Evolutionary conservation across 2,797 vertebrate species (phyloP), one percentile per base, ranked within the genome.

Genomic region (Cygnus olor): DNA sequence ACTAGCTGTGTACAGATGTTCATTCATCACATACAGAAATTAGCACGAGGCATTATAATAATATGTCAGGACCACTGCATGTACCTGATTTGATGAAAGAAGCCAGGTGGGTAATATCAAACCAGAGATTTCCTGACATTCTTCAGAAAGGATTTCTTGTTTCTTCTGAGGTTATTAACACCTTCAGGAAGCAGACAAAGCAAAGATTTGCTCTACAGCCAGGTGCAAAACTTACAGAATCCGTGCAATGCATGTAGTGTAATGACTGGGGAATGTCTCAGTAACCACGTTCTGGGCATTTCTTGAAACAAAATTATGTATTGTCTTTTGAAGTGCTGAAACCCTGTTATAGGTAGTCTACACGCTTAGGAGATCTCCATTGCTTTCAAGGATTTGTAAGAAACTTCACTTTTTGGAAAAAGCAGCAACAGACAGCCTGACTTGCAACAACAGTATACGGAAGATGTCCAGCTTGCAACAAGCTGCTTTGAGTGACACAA

Each of bases 141-240:
- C 87, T 88, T 92, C 80, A 69, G 60, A 91, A 89, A 92, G 24
- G 54, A 69, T 63, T 91, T 94, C 2, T 83, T 88, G 79, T 69
- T 89, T 74, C 36, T 92, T 34, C 78, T 85, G 32, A 72, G 90
- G 64, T 90, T 90, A 85, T 58, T 77, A 77, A 83, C 56, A 72
- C 82, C 42, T 80, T 74, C 78, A 82, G 90, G 79, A 94, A 90
- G 69, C 83, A 87, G 71, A 93, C 63, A 70, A 94, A 96, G 80
- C 73, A 93, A 94, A 82, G 93, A 85, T 66, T 38, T 84, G 60
- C 78, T 77, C 38, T 54, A 57, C 82, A 92, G 88, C 66, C 82
- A 85, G 54, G 64, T 47, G 56, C 83, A 94, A 80, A 82, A 90
- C 71, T 92, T 80, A 64, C 22, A 94, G 65, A 78, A 85, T 92